Evolutionary conservation across 2,797 vertebrate species (phyloP), one percentile per base, ranked within the genome.

Genomic region (Sebastes diploproa): DNA sequence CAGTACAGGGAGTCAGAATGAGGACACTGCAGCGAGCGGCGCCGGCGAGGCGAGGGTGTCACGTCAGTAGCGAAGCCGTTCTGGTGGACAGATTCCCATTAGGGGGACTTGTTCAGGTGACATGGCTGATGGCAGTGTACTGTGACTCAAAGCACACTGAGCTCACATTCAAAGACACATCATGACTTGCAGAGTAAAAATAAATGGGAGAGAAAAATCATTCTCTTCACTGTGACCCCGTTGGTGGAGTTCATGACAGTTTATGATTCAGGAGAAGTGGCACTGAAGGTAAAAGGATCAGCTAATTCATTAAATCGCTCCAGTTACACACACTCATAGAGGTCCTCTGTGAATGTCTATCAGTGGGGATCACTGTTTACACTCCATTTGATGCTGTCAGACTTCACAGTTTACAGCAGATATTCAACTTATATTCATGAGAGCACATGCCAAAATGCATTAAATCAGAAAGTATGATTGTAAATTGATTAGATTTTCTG

Each of bases 101-200:
- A 88, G 67, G 20, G 75, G 75, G 79, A 64, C 79, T 25, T 69
- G 78, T 84, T 82, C 59, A 78, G 73, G 81, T 84, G 86, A 66
- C 64, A 62, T 22, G 56, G 38, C n/a, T 73, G 83, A 81, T 66
- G 56, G 75, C 67, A 20, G 54, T 59, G 42, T 46, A n/a, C 62
- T 46, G 56, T 4, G 32, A 70, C 73, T 84, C 27, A 72, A 75
- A 73, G 65, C 56, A 12, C 65, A 42, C 50, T 2, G 20, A 75
- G 78, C 75, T 25, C 55, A 16, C 25, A 42, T 29, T 64, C 75
- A 75, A 9, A 64, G 3, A 20, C 42, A 59, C 56, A 56, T 68
- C 54, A 20, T n/a, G 50, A 74, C 55, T 59, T 7, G 30, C 50
- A 42, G 55, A 72, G 63, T 42, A 32, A 75, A 83, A 78, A 77